Conservation (phyloP, 2,113 vertebrate species). For the Atractosteus spatula region DNA sequence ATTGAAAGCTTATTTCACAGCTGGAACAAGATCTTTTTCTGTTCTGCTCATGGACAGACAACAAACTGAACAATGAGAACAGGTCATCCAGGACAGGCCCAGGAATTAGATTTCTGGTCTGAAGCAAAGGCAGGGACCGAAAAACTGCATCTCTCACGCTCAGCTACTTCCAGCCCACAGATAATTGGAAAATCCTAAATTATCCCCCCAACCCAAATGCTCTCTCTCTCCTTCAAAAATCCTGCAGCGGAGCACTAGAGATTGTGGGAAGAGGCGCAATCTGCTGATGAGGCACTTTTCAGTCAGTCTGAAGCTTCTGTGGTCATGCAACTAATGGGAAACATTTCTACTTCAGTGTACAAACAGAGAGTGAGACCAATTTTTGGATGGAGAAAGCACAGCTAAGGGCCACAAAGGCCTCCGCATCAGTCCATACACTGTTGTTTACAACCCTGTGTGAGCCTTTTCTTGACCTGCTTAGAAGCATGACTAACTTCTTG, state of each 20-base stretch:
- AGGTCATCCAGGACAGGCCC: not conserved
- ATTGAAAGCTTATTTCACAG: not conserved
- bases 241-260: not conserved
- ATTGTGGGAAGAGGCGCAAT: slow-evolving; percentile 41
- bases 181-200: slow-evolving; percentile 6
- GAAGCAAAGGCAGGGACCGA: not conserved
- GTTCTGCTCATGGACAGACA: not conserved
- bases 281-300: slow-evolving; percentile 58
- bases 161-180: slow-evolving; percentile 11
- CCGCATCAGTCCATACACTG: too few species aligned
- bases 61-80: not conserved
- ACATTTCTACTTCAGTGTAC: slow-evolving; percentile 61
- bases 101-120: not conserved
- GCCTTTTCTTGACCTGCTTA: too few species aligned
- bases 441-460: too few species aligned
- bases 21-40: not conserved
- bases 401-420: too few species aligned
- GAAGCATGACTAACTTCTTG: too few species aligned
- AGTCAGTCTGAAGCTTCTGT: slow-evolving; percentile 62
- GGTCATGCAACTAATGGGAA: slow-evolving; percentile 72
- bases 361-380: slow-evolving; percentile 26
- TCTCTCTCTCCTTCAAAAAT: not conserved
- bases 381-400: not conserved
- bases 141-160: not conserved
- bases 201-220: not conserved